Percentiles rank a stretch among this genome's conserved stretches.
These are phyloP conservation scores for Sylvia atricapilla DNA, from an alignment of 2,113 vertebrate genomes.

Conservation along the genomic window DNA sequence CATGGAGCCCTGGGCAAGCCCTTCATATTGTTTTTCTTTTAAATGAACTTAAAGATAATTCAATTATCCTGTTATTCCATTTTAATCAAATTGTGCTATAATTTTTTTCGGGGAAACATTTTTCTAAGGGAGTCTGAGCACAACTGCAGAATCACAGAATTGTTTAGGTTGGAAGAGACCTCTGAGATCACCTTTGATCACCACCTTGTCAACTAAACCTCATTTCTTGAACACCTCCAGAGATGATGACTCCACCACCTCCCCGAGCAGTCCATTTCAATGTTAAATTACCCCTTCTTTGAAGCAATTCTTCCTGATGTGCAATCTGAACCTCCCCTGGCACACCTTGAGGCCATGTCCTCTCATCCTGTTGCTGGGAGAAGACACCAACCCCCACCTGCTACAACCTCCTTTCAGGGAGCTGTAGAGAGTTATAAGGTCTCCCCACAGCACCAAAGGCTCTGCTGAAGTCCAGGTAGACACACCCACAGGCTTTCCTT, in stretches of 20 bases:
- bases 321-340: neutral
- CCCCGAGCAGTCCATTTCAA: neutral
- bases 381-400: rapidly evolving
- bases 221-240: neutral
- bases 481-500: neutral
- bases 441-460: neutral
- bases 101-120: neutral
- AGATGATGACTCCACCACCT: neutral
- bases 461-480: neutral
- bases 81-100: neutral
- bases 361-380: neutral
- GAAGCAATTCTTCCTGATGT: neutral
- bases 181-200: neutral
- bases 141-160: neutral
- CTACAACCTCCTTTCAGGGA: neutral
- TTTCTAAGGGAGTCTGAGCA: neutral
- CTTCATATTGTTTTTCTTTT: neutral
- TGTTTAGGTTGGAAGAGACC: neutral
- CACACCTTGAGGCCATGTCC: neutral
- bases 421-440: neutral
- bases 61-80: neutral
- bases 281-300: neutral
- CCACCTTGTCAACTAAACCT: neutral
- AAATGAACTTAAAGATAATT: neutral
- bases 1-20: neutral